Evolutionary conservation across 2,113 vertebrate genomes (phyloP), one percentile per base, ranked within the genome.

Genomic region (Sprattus sprattus): DNA sequence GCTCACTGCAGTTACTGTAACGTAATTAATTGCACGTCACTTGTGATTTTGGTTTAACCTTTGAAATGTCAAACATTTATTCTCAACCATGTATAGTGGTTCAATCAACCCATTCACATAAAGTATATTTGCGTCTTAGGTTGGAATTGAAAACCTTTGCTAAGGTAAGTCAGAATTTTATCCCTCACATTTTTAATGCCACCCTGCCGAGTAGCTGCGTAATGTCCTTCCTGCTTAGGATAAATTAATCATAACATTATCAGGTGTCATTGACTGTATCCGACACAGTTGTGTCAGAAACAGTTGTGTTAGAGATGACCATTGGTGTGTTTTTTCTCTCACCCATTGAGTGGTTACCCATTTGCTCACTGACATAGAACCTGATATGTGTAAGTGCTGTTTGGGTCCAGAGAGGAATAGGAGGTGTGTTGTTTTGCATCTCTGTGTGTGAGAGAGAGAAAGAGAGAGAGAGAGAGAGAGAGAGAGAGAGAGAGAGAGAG

Each of bases 91-190:
- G 16, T 4, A 60, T 22, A 52, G 67, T 80, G 25, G 52, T 83
- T 71, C 7, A n/a, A 4, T 81, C 5, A 85, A 50, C 2, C 78
- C 7, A 11, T 67, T 28, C 11, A 67, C 25, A 60, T n/a, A 7
- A 60, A 25, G 44, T 86, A 28, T 85, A 50, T 45, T 88, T 86
- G 49, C 83, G 0, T 84, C 94, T 92, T 91, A 98, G 97, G 88
- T 89, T 95, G 91, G 92, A 95, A 91, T 86, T 86, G 85, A 85
- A 81, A 64, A 88, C 57, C 52, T 78, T 71, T 50, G 52, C 57
- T 8, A 84, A 83, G 52, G 92, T 92, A 64, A 89, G 92, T 46
- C 71, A 32, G 71, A 22, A 16, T 82, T 82, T 54, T 67, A 50
- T 47, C 20, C 8, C 67, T 45, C 44, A 81, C 64, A 46, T 11